Conservation (phyloP, 2,888 invertebrate genomes). For the Hymenopus coronatus region DNA sequence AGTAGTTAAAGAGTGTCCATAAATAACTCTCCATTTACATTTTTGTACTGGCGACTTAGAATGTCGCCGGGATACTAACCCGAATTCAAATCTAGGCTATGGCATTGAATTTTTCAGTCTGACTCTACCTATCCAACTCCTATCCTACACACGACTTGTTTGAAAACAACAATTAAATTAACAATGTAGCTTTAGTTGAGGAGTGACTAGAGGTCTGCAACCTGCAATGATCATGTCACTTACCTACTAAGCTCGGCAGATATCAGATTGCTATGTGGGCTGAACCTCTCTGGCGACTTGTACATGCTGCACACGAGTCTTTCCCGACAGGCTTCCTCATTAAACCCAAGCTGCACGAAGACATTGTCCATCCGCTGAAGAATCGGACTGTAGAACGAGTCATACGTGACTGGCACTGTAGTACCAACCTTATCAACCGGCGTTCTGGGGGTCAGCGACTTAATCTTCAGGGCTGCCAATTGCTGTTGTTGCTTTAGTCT, state of each 20-base stretch:
- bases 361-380: constrained; percentile 45
- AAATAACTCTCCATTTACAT: no score
- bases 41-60: no score
- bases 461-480: constrained; percentile 47
- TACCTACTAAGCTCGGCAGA: constrained; percentile 46
- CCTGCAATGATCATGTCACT: constrained; percentile 27
- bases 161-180: background rate
- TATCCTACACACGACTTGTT: no score
- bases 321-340: constrained; percentile 45
- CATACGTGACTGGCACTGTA: constrained; percentile 37
- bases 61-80: no score
- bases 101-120: no score
- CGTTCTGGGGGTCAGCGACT: constrained; percentile 26
- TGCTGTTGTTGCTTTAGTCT: constrained; percentile 53
- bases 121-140: no score
- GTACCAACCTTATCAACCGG: constrained; percentile 7
- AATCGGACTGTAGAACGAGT: constrained; percentile 45
- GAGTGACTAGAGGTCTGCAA: no score
- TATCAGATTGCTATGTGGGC: constrained; percentile 45
- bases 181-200: no score
- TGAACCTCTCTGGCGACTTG: constrained; percentile 44
- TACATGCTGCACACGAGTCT: constrained; percentile 46
- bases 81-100: no score
- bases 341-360: constrained; percentile 43
- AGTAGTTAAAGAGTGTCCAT: no score